A percentile compares a stretch with the other conserved stretches of the same genome.
These are phyloP conservation scores for Spodoptera exigua DNA, from an alignment of 2,888 invertebrate genomes.

Conservation along the genomic window DNA sequence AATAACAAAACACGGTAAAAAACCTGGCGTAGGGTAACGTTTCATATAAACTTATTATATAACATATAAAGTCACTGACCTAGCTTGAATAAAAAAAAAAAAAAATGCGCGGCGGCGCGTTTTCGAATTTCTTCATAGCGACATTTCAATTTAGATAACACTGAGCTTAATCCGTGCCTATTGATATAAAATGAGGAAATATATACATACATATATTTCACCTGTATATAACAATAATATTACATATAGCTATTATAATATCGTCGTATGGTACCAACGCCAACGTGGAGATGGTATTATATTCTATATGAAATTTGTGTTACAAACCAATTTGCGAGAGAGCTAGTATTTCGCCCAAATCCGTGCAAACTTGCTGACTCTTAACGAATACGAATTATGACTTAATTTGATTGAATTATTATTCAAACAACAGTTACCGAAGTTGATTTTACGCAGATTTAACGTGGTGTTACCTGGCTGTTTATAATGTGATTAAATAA, in stretches of 20 bases:
- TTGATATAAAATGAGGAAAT: conserved; percentile 13
- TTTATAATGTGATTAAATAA: conserved; percentile 22
- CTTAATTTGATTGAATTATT: conserved; percentile 73
- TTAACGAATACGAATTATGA: conserved; percentile 66
- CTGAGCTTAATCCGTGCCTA: conserved; percentile 23
- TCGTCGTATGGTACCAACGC: neutral
- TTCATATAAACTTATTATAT: no score
- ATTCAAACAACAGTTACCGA: conserved; percentile 43
- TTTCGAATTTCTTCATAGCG: conserved; percentile 9
- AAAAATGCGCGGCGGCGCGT: conserved; percentile 11
- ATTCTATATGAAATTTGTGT: conserved; percentile 68
- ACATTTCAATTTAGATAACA: conserved; percentile 30
- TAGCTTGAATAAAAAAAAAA: no score
- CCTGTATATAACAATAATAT: conserved; percentile 27
- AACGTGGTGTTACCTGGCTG: conserved; percentile 22
- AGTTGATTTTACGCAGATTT: conserved; percentile 50
- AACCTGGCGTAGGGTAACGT: no score
- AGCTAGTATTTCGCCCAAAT: conserved; percentile 50
- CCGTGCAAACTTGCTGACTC: conserved; percentile 69
- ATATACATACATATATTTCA: no score
- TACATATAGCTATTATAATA: no score
- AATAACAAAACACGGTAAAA: no score
- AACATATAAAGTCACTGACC: no score
- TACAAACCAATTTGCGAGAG: conserved; percentile 71
- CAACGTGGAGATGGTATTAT: conserved; percentile 58